These are phyloP conservation scores for Pristionchus entomophagus DNA, from an alignment of 2,888 invertebrate species.

Conservation along the genomic window DNA sequence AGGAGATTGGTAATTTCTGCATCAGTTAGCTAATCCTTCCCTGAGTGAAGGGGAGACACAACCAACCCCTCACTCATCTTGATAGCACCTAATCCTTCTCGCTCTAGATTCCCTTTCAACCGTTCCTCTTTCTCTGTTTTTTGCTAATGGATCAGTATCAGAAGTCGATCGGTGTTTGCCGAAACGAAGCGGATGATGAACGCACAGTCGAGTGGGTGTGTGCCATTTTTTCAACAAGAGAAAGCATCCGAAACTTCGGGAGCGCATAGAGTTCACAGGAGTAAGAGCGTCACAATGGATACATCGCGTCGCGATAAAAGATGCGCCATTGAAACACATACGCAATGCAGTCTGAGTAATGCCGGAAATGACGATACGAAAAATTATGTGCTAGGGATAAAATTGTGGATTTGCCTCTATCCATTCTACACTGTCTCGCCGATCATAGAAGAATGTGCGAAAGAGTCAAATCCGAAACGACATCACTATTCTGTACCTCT, in stretches of 20 bases:
- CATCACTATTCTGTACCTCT: neutral
- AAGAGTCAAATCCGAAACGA: neutral
- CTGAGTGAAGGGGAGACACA: no score
- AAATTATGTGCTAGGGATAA: no score
- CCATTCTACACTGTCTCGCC: no score
- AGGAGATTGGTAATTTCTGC: constrained; percentile 29
- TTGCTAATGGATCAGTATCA: neutral
- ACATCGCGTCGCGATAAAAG: neutral
- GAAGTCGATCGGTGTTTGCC: constrained; percentile 34
- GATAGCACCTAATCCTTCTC: constrained; percentile 13
- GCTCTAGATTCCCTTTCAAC: neutral
- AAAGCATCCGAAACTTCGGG: constrained; percentile 10
- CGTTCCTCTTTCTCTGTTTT: neutral
- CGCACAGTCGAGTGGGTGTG: neutral
- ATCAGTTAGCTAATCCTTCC: constrained; percentile 32
- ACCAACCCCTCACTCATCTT: neutral
- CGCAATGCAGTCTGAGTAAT: neutral
- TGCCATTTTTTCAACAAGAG: neutral
- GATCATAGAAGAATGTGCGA: neutral
- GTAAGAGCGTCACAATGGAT: neutral
- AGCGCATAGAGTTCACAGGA: neutral
- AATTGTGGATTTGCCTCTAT: no score
- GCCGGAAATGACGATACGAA: no score
- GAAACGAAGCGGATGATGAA: neutral
- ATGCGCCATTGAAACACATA: neutral